Conservation (phyloP, 64 coral and sea anemone species). For the Stichodactyla helianthus region DNA sequence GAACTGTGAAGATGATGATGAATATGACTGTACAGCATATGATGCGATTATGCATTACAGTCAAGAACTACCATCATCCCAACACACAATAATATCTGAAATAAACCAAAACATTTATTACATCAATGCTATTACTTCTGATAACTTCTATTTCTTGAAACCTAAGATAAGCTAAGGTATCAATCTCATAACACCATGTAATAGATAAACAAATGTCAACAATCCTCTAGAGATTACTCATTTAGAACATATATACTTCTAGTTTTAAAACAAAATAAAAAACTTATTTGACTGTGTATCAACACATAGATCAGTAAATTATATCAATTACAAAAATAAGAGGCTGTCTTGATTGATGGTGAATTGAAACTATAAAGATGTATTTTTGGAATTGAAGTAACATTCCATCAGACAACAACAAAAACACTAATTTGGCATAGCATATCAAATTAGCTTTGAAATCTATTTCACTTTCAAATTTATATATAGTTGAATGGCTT, state of each 20-base stretch:
- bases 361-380: not conserved
- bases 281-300: too few relatives aligned
- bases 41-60: conserved; percentile 80
- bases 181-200: not conserved
- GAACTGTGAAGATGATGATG: conserved; percentile 51
- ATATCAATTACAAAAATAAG: too few relatives aligned
- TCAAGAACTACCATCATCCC: not conserved
- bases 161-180: not conserved
- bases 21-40: conserved; percentile 67
- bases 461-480: not conserved
- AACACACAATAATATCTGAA: not conserved
- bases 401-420: not conserved
- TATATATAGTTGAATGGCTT: not conserved
- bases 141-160: not conserved
- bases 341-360: too few relatives aligned
- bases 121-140: not conserved
- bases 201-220: not conserved
- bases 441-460: not conserved
- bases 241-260: not conserved
- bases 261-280: not conserved
- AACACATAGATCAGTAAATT: too few relatives aligned
- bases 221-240: not conserved
- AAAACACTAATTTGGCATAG: not conserved
- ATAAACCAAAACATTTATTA: not conserved
- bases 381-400: not conserved